These are phyloP conservation scores for Itoplectis maculator DNA, from an alignment of 2,888 invertebrate species.

Conservation along the genomic window DNA sequence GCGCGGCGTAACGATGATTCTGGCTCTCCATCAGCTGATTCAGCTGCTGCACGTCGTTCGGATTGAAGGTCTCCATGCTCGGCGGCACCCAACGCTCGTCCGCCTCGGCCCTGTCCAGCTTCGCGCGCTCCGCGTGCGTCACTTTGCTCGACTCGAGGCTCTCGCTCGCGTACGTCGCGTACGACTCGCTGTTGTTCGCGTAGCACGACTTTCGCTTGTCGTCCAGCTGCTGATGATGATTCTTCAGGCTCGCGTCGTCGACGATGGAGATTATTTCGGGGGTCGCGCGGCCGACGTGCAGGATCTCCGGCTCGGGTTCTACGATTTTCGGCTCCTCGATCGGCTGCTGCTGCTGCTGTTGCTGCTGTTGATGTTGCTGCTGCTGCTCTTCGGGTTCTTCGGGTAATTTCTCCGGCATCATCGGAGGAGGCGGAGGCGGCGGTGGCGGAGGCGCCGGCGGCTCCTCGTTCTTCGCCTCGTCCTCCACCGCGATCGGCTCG, in stretches of 20 bases:
- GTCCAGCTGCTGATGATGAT: slow-evolving; percentile 72
- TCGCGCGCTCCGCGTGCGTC: slow-evolving; percentile 82
- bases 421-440: slow-evolving; percentile 40
- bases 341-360: too few species aligned
- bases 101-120: slow-evolving; percentile 85
- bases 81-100: slow-evolving; percentile 89
- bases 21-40: slow-evolving; percentile 81
- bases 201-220: slow-evolving; percentile 80
- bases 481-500: slow-evolving; percentile 82
- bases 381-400: background rate
- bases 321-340: slow-evolving; percentile 50
- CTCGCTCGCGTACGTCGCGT: slow-evolving; percentile 79
- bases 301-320: slow-evolving; percentile 62
- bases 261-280: slow-evolving; percentile 56
- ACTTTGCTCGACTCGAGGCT: slow-evolving; percentile 83
- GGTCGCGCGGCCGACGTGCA: slow-evolving; percentile 43
- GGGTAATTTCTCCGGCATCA: slow-evolving; percentile 40
- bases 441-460: slow-evolving; percentile 30
- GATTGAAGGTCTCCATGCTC: slow-evolving; percentile 82
- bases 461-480: slow-evolving; percentile 80
- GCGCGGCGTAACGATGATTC: slow-evolving; percentile 80
- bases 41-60: slow-evolving; percentile 78
- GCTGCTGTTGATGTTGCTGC: too few species aligned
- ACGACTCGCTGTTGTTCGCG: slow-evolving; percentile 76
- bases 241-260: slow-evolving; percentile 67